Base-by-base conservation (phyloP, 1,140 invertebrate species). In the Calliphora vicina region DNA sequence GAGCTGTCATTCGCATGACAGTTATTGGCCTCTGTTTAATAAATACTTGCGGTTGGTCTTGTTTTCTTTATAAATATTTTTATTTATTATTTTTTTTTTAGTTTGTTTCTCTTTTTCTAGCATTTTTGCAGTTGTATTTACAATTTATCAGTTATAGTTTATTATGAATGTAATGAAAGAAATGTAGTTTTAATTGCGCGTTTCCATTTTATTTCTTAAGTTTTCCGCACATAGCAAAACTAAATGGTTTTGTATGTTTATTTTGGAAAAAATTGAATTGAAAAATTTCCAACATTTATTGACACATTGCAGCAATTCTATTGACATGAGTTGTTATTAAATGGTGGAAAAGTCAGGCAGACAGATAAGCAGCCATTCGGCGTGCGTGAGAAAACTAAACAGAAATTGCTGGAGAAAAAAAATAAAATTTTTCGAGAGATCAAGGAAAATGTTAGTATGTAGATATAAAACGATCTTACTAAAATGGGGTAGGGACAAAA, bases 21-120 rank as follows among this genome's bases (percentile, higher is more conserved):
- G 74, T 78, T 78, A 78, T 78, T 42, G 74, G 74, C 74, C 74
- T 78, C 74, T 78, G 74, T 78, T 78, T 78, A 78, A 78, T 78
- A 78, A 45, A 78, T 20, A 78, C n/a, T 43, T 43, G 35, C 74
- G 35, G 42, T 78, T 43, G 74, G 35, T 78, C n/a, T 23, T 27
- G 74, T 45, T 78, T 17, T 25, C n/a, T 78, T 42, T 13, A 8
- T 10, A 35, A 6, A 8, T 35, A 8, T 1, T 35, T 35, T 35
- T 3, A 12, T 50, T 1, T 67, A n/a, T 10, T n/a, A 23, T 67
- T 67, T 67, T n/a, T n/a, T n/a, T n/a, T n/a, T n/a, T n/a, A n/a
- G n/a, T 43, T 78, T 12, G 2, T 78, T 78, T 78, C 23, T 25
- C 20, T 23, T 20, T 20, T 23, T 67, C 10, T 67, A 23, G 20